Evolutionary conservation across 1,140 invertebrate genomes (phyloP).

Genomic region (Pogonomyrmex californicus): DNA sequence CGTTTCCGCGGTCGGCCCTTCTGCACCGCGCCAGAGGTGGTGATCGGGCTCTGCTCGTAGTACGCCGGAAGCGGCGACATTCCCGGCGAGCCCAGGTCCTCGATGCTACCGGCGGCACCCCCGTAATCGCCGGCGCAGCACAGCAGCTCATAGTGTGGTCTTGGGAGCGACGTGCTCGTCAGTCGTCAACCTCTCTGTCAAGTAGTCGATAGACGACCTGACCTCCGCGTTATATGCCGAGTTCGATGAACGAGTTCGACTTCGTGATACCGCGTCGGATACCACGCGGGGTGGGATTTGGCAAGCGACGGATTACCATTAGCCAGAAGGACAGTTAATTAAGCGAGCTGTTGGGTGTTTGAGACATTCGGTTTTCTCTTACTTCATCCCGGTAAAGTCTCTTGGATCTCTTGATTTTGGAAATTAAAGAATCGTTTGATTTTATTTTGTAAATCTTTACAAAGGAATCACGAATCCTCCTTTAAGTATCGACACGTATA

Average conservation of each 20-base stretch:
- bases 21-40: constrained; percentile 88
- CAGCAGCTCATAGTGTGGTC: constrained; percentile 90
- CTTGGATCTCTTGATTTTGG: neutral
- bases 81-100: constrained; percentile 87
- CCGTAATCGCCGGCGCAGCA: constrained; percentile 88
- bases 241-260: constrained; percentile 73
- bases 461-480: neutral
- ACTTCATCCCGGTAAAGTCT: neutral
- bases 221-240: constrained; percentile 70
- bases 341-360: neutral
- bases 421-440: neutral
- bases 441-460: neutral
- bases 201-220: constrained; percentile 77
- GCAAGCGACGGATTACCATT: neutral
- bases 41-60: constrained; percentile 86
- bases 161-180: constrained; percentile 83
- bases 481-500: neutral
- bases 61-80: constrained; percentile 88
- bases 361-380: neutral
- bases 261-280: constrained; percentile 16
- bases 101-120: constrained; percentile 87
- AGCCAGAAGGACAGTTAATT: neutral
- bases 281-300: neutral
- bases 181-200: constrained; percentile 79
- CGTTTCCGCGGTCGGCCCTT: constrained; percentile 95